Base-by-base conservation (phyloP, 1,140 invertebrate genomes). In the Drosophila ohnishii region DNA sequence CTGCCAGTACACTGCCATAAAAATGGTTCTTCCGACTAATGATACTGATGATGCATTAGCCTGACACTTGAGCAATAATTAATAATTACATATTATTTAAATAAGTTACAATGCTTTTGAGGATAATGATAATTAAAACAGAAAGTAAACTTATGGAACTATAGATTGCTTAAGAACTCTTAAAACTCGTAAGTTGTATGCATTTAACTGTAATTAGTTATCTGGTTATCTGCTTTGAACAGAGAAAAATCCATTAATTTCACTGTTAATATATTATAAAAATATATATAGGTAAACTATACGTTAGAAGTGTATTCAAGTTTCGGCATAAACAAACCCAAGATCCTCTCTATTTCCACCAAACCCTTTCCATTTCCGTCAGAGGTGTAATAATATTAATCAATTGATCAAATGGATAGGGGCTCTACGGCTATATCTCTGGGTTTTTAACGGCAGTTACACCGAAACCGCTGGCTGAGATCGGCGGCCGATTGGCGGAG, bases 401-500 rank as follows among this genome's bases (percentile, higher is more conserved):
- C 25, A 66, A 59, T 75, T 66, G 40, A 73, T 42, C 45, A 62
- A 62, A 53, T 40, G 16, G 28, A 11, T 40, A 61, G 37, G 37
- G 14, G 35, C 42, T 32, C 7, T 45, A 44, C 19, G 34, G 28
- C 19, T 25, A 56, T 47, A 30, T 42, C 35, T 42, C 13, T 10
- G 34, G 8, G 48, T 28, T 48, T 47, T 40, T 10, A 39, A 30
- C 19, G 64, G 77, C 61, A 75, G 64, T 58, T 53, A 40, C 40
- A 71, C 11, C 22, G 40, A 32, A 25, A 63, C 10, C 16, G 11
- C 44, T 30, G 16, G 44, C 34, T 16, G 32, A 25, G 60, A 64
- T 64, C 39, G 53, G 19, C 13, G 16, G 47, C 10, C 40, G 55
- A 86, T 74, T 53, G 69, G 11, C 50, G 71, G 66, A 78, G 86